These are phyloP conservation scores for Erithacus rubecula DNA, from an alignment of 2,797 vertebrate genomes.

Conservation along the genomic window DNA sequence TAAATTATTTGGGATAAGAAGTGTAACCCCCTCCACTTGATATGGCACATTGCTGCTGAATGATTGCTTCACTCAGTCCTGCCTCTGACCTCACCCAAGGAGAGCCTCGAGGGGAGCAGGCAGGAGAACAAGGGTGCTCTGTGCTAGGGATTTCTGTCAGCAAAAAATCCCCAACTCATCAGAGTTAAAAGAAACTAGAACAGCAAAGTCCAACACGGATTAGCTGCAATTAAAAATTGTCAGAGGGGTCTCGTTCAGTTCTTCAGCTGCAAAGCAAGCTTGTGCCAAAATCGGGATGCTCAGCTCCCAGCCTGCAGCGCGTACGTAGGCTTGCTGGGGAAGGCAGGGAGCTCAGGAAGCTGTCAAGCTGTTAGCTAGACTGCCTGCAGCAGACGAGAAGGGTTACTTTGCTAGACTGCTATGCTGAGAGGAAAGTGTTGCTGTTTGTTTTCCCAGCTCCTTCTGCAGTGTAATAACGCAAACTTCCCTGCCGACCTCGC, in stretches of 20 bases:
- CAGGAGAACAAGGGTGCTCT: fast-evolving
- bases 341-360: background rate
- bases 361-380: constrained; percentile 20
- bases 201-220: background rate
- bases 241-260: background rate
- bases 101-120: background rate
- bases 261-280: background rate
- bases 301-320: background rate
- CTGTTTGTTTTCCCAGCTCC: background rate
- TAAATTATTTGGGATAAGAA: background rate
- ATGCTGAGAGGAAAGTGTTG: background rate
- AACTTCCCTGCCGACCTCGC: background rate
- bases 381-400: background rate
- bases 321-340: background rate
- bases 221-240: background rate
- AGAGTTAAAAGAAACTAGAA: background rate
- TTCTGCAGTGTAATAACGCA: background rate
- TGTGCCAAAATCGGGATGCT: background rate
- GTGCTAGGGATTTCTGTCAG: background rate
- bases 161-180: background rate
- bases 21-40: background rate
- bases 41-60: background rate
- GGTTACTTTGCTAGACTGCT: constrained; percentile 29
- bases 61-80: background rate
- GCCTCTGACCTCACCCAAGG: background rate